Conservation (phyloP, 2,797 vertebrate species). For the Argya squamiceps region DNA sequence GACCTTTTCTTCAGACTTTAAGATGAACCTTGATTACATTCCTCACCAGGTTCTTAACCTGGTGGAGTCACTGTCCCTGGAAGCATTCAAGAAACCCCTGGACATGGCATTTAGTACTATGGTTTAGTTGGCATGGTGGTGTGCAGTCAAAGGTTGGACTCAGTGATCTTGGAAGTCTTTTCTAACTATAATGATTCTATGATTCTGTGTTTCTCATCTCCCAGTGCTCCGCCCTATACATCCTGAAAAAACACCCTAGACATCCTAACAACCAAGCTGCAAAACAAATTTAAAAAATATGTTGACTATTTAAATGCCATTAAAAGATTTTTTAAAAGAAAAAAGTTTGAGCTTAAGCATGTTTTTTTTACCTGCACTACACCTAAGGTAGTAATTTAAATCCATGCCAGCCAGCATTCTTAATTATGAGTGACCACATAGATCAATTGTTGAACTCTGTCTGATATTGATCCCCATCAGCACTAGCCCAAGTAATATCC, state of each 20-base stretch:
- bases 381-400: neutral
- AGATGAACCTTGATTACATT: neutral
- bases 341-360: neutral
- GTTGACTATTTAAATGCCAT: neutral
- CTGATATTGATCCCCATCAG: neutral
- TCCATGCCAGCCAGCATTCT: neutral
- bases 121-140: neutral
- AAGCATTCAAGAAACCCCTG: neutral
- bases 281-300: accelerated
- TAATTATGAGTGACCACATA: neutral
- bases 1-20: neutral
- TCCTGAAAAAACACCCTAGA: neutral
- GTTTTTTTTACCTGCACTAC: neutral
- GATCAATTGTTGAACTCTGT: neutral
- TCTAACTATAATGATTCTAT: neutral
- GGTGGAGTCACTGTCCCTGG: neutral
- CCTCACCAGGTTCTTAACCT: neutral
- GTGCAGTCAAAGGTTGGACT: neutral
- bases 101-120: neutral
- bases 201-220: neutral
- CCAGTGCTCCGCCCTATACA: neutral
- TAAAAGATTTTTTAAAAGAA: neutral
- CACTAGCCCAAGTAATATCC: neutral
- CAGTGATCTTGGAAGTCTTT: neutral
- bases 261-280: neutral